Percentiles rank a stretch among this genome's conserved stretches.
Evolutionary conservation across 23 tunicate genomes (phyloP).

Genomic region (Ciona savignyi): DNA sequence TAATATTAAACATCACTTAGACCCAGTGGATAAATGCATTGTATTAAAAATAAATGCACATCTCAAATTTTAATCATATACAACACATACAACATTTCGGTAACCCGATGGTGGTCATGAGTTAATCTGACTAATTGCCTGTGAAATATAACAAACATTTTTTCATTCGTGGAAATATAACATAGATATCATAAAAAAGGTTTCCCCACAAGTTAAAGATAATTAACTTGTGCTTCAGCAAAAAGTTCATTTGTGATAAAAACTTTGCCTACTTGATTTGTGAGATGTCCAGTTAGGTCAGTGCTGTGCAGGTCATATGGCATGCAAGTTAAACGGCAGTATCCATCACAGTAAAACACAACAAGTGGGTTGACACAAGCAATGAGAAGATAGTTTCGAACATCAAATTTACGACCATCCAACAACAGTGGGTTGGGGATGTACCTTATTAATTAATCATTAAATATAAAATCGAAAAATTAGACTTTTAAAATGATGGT

Average conservation of each 20-base stretch:
- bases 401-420: constrained; percentile 85
- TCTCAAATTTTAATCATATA: too few species aligned
- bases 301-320: constrained; percentile 62
- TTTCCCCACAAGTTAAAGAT: too few species aligned
- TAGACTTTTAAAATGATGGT: too few species aligned
- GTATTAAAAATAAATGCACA: too few species aligned
- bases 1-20: too few species aligned
- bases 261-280: constrained; percentile 61
- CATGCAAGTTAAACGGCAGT: constrained; percentile 86
- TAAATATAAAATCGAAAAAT: too few species aligned
- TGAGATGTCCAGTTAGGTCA: constrained; percentile 80
- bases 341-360: constrained; percentile 90
- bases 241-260: too few species aligned
- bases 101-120: too few species aligned
- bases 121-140: constrained; percentile 7
- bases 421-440: constrained; percentile 71
- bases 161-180: neutral
- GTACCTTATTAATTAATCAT: too few species aligned
- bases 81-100: neutral
- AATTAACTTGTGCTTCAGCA: too few species aligned
- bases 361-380: constrained; percentile 81
- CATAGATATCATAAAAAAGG: neutral
- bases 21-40: too few species aligned
- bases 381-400: constrained; percentile 71
- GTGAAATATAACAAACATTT: neutral